These are phyloP conservation scores for Ommatoiulus sabulosus DNA, from an alignment of 2,888 invertebrate species.

Conservation along the genomic window DNA sequence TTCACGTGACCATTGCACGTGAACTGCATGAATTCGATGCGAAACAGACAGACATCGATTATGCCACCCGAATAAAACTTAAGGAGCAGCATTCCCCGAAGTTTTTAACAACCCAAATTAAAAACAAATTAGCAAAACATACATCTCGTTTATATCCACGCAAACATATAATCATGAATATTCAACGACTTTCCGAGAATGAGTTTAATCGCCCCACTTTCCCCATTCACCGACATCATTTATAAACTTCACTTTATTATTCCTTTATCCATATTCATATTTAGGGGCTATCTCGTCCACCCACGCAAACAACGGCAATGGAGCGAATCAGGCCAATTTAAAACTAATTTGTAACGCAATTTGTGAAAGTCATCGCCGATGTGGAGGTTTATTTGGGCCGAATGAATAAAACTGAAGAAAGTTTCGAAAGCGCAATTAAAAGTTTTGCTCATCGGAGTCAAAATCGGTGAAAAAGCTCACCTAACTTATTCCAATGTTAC, in stretches of 20 bases:
- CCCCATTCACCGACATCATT: conserved; percentile 25
- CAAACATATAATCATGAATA: not conserved
- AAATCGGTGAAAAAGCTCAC: no score
- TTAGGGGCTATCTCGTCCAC: not conserved
- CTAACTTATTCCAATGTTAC: no score
- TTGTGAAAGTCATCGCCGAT: no score
- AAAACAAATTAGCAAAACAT: not conserved
- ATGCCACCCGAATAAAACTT: no score
- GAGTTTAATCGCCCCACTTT: not conserved
- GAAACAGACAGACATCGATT: no score
- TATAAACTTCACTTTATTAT: not conserved
- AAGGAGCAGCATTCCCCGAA: no score
- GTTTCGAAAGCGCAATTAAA: no score
- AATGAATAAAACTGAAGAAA: not conserved
- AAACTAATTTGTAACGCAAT: not conserved
- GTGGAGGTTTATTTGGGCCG: not conserved
- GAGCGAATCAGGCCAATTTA: not conserved
- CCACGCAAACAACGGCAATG: not conserved
- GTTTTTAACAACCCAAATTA: no score
- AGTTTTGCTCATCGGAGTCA: no score
- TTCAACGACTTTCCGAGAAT: not conserved
- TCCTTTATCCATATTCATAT: not conserved
- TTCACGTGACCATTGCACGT: no score
- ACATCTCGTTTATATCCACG: not conserved
- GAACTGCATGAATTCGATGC: no score